Conservation (phyloP, 2,797 vertebrate species). For the Microchirus variegatus region DNA sequence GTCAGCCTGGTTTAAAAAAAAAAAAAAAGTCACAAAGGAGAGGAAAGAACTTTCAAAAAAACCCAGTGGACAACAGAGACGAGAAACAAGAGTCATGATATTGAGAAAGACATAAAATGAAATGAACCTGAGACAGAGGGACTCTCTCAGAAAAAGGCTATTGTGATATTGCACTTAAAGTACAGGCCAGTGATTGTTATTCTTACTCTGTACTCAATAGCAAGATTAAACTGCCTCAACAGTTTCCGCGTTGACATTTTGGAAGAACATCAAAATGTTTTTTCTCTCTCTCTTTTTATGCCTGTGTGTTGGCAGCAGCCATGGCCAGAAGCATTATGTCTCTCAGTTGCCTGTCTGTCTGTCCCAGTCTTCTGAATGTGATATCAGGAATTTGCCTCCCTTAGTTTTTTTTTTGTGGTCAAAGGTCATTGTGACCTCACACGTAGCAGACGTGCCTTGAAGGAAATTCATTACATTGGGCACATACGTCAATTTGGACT, state of each 20-base stretch:
- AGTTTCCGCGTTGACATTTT: constrained; percentile 44
- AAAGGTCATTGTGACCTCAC: constrained; percentile 1
- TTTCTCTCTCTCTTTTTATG: constrained; percentile 6
- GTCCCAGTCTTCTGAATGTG: not conserved
- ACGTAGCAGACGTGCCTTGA: too few species aligned
- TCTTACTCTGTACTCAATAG: constrained; percentile 12
- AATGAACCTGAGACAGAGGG: constrained; percentile 31
- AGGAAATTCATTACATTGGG: not conserved
- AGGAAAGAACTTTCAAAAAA: constrained; percentile 16
- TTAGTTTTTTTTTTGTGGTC: not conserved
- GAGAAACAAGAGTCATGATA: constrained; percentile 8
- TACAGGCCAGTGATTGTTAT: constrained; percentile 34
- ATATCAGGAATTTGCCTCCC: not conserved
- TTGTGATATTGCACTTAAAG: constrained; percentile 10
- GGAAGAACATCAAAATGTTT: constrained; percentile 28
- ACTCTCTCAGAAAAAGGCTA: constrained; percentile 17
- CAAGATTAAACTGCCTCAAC: constrained; percentile 18
- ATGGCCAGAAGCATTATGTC: not conserved
- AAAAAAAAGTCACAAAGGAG: constrained; percentile 10
- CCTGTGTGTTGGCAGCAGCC: not conserved
- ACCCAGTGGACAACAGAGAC: constrained; percentile 1
- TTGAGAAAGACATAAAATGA: constrained; percentile 24
- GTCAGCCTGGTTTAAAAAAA: constrained; percentile 7
- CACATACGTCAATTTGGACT: too few species aligned
- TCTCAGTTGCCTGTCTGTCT: not conserved